These are phyloP conservation scores for Drosophila ironensis DNA, from an alignment of 1,140 invertebrate genomes.

Conservation along the genomic window DNA sequence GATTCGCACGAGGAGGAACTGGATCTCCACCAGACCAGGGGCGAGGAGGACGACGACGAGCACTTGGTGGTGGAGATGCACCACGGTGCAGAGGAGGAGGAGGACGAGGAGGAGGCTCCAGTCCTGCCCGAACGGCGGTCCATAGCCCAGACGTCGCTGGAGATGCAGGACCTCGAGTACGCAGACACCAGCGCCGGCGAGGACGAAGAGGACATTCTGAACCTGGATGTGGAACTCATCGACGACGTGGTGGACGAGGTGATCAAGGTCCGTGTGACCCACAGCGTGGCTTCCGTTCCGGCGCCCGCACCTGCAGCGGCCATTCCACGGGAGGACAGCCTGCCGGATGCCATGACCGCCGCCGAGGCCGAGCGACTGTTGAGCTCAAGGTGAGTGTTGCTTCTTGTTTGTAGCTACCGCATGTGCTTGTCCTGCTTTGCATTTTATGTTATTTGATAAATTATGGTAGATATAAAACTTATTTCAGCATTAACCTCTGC, in stretches of 20 bases:
- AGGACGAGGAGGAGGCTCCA: slow-evolving; percentile 50
- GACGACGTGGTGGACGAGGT: slow-evolving; percentile 72
- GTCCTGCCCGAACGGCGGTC: slow-evolving; percentile 63
- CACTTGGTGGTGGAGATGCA: slow-evolving; percentile 48
- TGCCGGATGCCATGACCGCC: slow-evolving; percentile 89
- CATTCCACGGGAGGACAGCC: slow-evolving; percentile 63
- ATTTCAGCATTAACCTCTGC: too few relatives aligned
- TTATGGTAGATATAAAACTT: too few relatives aligned
- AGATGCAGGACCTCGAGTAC: slow-evolving; percentile 83
- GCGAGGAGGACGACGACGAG: slow-evolving; percentile 41
- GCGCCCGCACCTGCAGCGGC: background rate
- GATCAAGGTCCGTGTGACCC: slow-evolving; percentile 50
- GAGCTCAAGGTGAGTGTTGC: slow-evolving; percentile 87
- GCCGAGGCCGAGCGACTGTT: slow-evolving; percentile 92
- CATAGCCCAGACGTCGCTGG: slow-evolving; percentile 39
- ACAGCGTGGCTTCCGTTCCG: slow-evolving; percentile 20
- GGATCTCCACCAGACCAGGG: slow-evolving; percentile 28
- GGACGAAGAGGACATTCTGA: slow-evolving; percentile 81
- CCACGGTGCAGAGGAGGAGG: slow-evolving; percentile 32
- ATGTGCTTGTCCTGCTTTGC: slow-evolving; percentile 5
- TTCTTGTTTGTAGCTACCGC: background rate
- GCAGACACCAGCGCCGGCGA: slow-evolving; percentile 84
- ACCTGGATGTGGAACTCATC: slow-evolving; percentile 57
- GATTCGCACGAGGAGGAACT: slow-evolving; percentile 63
- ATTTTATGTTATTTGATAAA: too few relatives aligned